Evolutionary conservation across 2,113 vertebrate species (phyloP).

Genomic region (Pitta sordida): DNA sequence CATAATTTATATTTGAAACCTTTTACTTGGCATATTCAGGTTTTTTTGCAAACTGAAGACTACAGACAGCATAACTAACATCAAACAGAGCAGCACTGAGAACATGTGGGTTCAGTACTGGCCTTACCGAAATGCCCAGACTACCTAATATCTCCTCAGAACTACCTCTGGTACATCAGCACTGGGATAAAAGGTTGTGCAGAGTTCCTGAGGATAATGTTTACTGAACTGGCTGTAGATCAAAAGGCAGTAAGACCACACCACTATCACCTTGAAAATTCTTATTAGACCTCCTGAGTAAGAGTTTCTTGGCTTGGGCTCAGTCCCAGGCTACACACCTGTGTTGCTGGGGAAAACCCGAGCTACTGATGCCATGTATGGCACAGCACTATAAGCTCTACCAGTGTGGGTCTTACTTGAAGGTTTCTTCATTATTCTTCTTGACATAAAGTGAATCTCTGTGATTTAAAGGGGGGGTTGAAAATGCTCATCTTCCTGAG

Average conservation of each 20-base stretch:
- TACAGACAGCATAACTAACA: not conserved
- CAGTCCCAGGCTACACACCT: not conserved
- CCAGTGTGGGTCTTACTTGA: not conserved
- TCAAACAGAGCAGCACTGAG: not conserved
- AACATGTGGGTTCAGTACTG: not conserved
- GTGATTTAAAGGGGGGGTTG: not conserved
- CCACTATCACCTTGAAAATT: not conserved
- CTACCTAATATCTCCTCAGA: not conserved
- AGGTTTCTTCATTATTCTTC: not conserved
- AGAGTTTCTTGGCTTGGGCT: not conserved
- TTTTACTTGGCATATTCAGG: not conserved
- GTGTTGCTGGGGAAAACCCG: not conserved
- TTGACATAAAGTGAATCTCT: not conserved
- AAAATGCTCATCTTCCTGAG: not conserved
- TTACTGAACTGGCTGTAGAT: not conserved
- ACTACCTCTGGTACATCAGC: not conserved
- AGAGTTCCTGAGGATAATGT: not conserved
- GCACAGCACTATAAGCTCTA: not conserved
- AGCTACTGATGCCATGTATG: not conserved
- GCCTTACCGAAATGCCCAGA: not conserved
- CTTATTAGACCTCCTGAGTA: not conserved
- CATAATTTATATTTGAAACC: not conserved
- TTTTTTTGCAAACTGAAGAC: not conserved
- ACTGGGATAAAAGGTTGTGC: not conserved
- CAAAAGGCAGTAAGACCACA: not conserved